Evolutionary conservation across 2,113 vertebrate genomes (phyloP), one percentile per base, ranked within the genome.

Genomic region (Heloderma charlesbogerti): DNA sequence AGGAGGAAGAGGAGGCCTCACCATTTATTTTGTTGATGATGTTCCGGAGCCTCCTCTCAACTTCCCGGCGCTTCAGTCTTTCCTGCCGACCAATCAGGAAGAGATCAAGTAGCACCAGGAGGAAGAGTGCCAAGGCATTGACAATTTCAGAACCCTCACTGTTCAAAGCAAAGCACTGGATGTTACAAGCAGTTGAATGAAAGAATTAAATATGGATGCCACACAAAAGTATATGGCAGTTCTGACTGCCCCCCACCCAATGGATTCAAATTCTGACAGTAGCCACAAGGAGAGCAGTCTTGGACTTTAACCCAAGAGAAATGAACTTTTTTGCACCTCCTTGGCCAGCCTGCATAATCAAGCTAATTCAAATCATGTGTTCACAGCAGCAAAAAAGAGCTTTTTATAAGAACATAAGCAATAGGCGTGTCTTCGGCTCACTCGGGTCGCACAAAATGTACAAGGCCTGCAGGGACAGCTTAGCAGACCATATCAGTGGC

Each of bases 61-160:
- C 98, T 96, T 99, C 99, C 31, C 89, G 97, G 48, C 95, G 97
- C 96, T 98, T 99, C 92, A 99, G 97, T 92, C 96, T 97, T 89
- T 98, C 98, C 92, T 99, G 98, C 80, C 98, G 98, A 66, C 98
- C 97, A 0, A 98, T 98, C 94, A 99, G 97, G 95, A 99, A 87
- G 88, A 99, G 98, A 96, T 99, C 98, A 84, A 99, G 95, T 45
- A 99, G 88, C 75, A 99, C 97, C 91, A 99, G 96, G 81, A 99
- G 96, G 74, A 99, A 97, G 34, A 99, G 98, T 0, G 98, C 98
- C 0, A 96, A 95, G 4, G 99, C 98, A 2, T 98, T 99, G 88
- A 99, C 97, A 95, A 99, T 95, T 97, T 98, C 99, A 45, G 98
- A 98, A 43, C 99, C 99, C 85, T 97, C 98, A 94, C 99, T 99